These are phyloP conservation scores for Eupithecia dodoneata DNA, from an alignment of 2,888 invertebrate genomes.

Conservation along the genomic window DNA sequence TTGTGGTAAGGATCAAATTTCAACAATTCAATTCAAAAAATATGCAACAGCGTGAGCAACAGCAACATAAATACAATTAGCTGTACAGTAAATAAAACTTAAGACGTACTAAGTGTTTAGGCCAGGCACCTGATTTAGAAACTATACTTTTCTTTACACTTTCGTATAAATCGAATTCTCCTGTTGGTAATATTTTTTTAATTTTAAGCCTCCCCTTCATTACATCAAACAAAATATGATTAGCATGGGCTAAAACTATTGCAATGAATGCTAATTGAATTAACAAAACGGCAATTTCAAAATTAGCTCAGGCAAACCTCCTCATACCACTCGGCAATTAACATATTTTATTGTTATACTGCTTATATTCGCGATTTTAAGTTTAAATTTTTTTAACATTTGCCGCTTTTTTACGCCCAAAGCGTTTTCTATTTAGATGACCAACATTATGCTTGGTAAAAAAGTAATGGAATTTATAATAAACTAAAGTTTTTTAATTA, in stretches of 20 bases:
- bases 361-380: neutral
- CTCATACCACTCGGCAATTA: neutral
- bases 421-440: too few species aligned
- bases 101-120: neutral
- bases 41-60: neutral
- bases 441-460: too few species aligned
- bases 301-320: conserved; percentile 4
- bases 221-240: too few species aligned
- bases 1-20: neutral
- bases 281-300: neutral
- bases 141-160: neutral
- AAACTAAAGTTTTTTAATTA: neutral
- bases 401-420: too few species aligned
- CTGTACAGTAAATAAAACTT: neutral
- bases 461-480: neutral
- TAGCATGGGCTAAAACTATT: neutral
- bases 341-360: neutral
- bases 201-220: too few species aligned
- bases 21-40: neutral
- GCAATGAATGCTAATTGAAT: neutral
- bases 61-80: neutral
- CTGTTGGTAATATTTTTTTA: too few species aligned
- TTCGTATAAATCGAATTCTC: neutral
- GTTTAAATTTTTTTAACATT: neutral
- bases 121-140: neutral